Percentiles rank a stretch among this genome's conserved stretches.
Evolutionary conservation across 2,113 vertebrate species (phyloP).

Genomic region (Neopipo cinnamomea): DNA sequence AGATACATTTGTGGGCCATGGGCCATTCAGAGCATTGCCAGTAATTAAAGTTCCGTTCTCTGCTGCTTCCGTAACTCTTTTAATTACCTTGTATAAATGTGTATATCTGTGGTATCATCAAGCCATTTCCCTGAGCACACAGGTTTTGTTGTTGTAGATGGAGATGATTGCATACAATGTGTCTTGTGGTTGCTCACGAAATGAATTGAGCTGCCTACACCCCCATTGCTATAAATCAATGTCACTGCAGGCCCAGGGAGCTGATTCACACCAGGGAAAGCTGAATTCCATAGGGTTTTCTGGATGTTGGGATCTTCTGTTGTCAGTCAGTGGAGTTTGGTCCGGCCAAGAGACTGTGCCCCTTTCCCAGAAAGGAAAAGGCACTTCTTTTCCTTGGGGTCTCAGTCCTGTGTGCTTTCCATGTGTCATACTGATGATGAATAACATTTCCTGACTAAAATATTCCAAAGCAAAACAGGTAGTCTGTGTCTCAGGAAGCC

Average conservation of each 20-base stretch:
- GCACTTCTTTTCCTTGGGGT: neutral
- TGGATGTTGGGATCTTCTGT: neutral
- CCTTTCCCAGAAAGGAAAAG: neutral
- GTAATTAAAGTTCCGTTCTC: constrained; percentile 40
- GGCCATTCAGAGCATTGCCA: constrained; percentile 22
- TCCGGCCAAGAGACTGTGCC: neutral
- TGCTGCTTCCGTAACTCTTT: constrained; percentile 11
- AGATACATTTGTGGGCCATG: constrained; percentile 26
- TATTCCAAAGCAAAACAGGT: neutral
- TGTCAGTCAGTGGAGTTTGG: neutral
- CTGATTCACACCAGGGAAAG: neutral
- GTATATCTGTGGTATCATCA: constrained; percentile 45
- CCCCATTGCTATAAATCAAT: constrained; percentile 4
- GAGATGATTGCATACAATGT: neutral
- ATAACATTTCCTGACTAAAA: neutral
- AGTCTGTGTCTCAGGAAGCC: neutral
- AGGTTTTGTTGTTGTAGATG: constrained; percentile 52
- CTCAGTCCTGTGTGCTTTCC: neutral
- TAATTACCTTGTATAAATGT: constrained; percentile 50
- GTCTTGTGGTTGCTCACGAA: constrained; percentile 36
- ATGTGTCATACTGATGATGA: neutral
- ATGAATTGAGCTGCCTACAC: neutral
- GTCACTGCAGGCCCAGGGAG: neutral
- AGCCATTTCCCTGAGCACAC: constrained; percentile 13
- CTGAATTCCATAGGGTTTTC: neutral